Conservation (phyloP, 2,888 invertebrate genomes). For the Seira musarum region DNA sequence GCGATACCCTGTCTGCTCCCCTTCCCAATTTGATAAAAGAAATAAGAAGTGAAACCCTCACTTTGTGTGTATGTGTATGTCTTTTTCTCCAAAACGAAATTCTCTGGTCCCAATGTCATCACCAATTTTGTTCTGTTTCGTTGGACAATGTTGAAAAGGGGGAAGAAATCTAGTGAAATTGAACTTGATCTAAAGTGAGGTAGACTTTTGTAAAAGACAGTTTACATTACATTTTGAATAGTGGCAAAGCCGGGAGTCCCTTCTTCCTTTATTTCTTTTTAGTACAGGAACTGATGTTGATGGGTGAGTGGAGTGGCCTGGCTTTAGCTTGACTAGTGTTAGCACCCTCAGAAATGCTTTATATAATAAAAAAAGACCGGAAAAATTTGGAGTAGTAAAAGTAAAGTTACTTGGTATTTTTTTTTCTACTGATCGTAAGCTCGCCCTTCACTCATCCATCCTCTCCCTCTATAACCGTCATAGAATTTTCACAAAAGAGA, state of each 20-base stretch:
- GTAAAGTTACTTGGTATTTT: too few species aligned
- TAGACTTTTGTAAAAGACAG: conserved; percentile 40
- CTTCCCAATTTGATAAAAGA: background rate
- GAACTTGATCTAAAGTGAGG: conserved; percentile 37
- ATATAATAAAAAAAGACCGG: conserved; percentile 9
- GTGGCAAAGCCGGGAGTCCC: conserved; percentile 1
- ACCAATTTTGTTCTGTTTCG: conserved; percentile 10
- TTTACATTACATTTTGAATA: conserved; percentile 21
- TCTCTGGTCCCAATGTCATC: background rate
- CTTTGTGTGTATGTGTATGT: too few species aligned
- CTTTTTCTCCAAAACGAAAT: background rate
- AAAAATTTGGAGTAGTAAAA: background rate
- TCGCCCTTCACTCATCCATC: conserved; percentile 4
- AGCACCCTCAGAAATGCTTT: background rate
- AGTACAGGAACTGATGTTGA: conserved; percentile 39
- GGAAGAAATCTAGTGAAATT: conserved; percentile 18
- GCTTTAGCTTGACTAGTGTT: background rate
- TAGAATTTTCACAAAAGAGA: conserved; percentile 38
- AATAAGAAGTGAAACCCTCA: background rate
- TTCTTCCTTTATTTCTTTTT: background rate
- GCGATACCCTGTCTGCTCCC: background rate
- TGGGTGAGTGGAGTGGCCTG: conserved; percentile 25
- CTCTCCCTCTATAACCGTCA: conserved; percentile 26
- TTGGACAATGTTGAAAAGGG: conserved; percentile 10
- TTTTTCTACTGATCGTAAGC: background rate